Evolutionary conservation across 2,797 vertebrate species (phyloP).

Genomic region (Apogon talboti): DNA sequence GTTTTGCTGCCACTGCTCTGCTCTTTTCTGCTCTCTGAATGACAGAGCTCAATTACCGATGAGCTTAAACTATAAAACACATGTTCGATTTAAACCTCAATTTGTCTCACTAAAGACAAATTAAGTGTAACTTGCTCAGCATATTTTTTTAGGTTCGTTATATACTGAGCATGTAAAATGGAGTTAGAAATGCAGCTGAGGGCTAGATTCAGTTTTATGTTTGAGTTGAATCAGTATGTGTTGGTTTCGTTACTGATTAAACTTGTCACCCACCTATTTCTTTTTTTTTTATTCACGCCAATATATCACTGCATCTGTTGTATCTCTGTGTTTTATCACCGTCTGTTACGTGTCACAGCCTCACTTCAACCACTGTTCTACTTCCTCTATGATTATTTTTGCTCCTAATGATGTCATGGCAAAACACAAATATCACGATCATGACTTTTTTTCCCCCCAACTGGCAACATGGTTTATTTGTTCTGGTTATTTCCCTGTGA

Average conservation of each 20-base stretch:
- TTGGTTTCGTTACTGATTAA: too few relatives aligned
- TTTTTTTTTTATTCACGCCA: too few relatives aligned
- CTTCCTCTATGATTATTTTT: constrained; percentile 60
- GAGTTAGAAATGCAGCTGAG: not conserved
- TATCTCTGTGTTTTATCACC: not conserved
- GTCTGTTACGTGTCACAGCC: constrained; percentile 6
- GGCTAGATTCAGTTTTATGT: not conserved
- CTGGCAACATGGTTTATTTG: not conserved
- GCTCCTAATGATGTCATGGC: constrained; percentile 54
- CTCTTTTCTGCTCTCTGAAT: constrained; percentile 29
- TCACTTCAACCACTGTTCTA: constrained; percentile 16
- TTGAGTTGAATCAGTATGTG: too few relatives aligned
- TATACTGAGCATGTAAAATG: not conserved
- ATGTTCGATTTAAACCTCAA: not conserved
- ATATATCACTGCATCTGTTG: too few relatives aligned
- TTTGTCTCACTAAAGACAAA: constrained; percentile 11
- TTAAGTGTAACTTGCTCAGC: not conserved
- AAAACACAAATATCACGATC: constrained; percentile 41
- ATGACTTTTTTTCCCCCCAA: constrained; percentile 4
- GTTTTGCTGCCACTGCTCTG: constrained; percentile 28
- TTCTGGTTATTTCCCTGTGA: constrained; percentile 9
- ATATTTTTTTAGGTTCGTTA: constrained; percentile 1
- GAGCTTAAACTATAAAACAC: constrained; percentile 2
- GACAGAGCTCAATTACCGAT: constrained; percentile 20
- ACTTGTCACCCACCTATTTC: too few relatives aligned